Conservation (phyloP, 2,113 vertebrate genomes). For the Nyctibius bracteatus region DNA sequence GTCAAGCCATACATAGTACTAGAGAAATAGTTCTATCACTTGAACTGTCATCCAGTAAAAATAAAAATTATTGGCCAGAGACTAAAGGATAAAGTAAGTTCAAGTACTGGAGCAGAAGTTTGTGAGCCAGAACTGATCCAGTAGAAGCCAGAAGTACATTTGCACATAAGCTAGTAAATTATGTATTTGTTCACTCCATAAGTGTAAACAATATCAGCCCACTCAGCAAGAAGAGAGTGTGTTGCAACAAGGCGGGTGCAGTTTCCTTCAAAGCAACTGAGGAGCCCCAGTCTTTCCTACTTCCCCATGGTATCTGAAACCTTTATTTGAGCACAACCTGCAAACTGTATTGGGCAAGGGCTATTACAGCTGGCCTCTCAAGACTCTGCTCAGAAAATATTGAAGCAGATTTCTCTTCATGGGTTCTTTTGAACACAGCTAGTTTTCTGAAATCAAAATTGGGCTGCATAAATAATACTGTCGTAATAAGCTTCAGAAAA, state of each 20-base stretch:
- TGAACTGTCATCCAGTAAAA: conserved; percentile 35
- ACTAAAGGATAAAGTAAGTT: conserved; percentile 34
- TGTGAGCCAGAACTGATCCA: conserved; percentile 54
- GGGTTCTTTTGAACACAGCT: background rate
- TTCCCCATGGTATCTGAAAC: background rate
- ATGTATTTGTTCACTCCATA: background rate
- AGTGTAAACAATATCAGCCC: background rate
- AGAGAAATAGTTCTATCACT: background rate
- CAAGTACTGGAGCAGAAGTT: conserved; percentile 26
- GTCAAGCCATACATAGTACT: background rate
- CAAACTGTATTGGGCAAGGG: background rate
- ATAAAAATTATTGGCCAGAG: conserved; percentile 18
- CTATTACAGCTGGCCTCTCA: background rate
- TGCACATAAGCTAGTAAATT: conserved; percentile 19
- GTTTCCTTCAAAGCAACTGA: background rate
- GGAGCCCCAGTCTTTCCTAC: background rate
- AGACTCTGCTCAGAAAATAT: background rate
- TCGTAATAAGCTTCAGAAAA: background rate
- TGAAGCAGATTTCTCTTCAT: background rate
- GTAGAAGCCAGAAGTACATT: conserved; percentile 23
- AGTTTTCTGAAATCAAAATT: background rate
- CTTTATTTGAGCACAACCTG: background rate
- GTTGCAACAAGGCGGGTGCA: background rate
- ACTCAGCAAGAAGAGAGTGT: background rate
- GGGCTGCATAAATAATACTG: background rate